These are phyloP conservation scores for Cremastinae sp. DNA, from an alignment of 2,888 invertebrate species.

Conservation along the genomic window DNA sequence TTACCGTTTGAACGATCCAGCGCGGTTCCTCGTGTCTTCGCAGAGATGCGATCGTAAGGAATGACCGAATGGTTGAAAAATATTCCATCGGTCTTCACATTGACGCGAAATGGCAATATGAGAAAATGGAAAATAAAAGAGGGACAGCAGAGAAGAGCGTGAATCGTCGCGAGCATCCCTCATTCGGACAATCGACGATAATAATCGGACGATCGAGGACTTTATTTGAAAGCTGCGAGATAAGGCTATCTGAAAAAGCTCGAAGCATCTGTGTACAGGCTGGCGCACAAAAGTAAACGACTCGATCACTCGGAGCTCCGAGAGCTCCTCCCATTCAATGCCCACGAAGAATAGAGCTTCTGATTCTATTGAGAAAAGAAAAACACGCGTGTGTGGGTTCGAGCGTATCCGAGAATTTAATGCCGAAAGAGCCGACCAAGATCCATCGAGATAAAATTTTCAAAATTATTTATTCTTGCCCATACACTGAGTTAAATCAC, in stretches of 20 bases:
- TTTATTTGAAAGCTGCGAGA: slow-evolving; percentile 69
- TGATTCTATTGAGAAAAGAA: slow-evolving; percentile 49
- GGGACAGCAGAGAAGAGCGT: slow-evolving; percentile 13
- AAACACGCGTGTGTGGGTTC: slow-evolving; percentile 24
- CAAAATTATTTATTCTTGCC: too few relatives aligned
- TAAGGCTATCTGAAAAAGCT: slow-evolving; percentile 75
- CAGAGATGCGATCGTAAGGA: slow-evolving; percentile 36
- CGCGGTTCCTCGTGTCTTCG: slow-evolving; percentile 2
- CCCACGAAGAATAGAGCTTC: slow-evolving; percentile 41
- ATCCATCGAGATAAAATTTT: too few relatives aligned
- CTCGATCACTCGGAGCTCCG: slow-evolving; percentile 36
- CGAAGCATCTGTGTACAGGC: slow-evolving; percentile 19
- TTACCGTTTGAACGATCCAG: slow-evolving; percentile 12
- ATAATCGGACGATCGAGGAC: slow-evolving; percentile 66
- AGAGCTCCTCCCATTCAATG: not conserved
- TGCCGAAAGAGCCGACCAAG: slow-evolving; percentile 56
- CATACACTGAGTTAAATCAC: too few relatives aligned
- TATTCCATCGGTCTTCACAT: slow-evolving; percentile 49
- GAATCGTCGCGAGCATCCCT: slow-evolving; percentile 61
- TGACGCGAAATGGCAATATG: not conserved
- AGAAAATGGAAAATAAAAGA: slow-evolving; percentile 1
- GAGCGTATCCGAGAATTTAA: slow-evolving; percentile 56
- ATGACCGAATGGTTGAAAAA: slow-evolving; percentile 38
- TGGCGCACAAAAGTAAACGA: not conserved
- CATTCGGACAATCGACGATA: slow-evolving; percentile 71